Conservation (phyloP, 2,797 vertebrate genomes). For the Aulostomus chinensis region DNA sequence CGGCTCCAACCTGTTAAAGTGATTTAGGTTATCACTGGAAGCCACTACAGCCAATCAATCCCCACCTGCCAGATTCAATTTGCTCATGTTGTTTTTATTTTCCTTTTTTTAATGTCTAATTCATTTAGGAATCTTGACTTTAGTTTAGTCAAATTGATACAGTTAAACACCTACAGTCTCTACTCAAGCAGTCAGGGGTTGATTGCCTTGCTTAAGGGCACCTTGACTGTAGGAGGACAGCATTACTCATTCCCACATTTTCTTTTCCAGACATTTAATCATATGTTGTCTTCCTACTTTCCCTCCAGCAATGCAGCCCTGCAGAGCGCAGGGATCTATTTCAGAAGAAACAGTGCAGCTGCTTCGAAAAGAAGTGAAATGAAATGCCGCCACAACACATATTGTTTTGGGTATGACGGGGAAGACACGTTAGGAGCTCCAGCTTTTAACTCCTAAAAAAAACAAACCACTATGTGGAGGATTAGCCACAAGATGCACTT, state of each 20-base stretch:
- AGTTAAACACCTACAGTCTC: conserved; percentile 3
- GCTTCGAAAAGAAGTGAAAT: not conserved
- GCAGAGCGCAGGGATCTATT: conserved; percentile 7
- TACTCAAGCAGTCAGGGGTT: conserved; percentile 18
- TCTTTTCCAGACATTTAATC: conserved; percentile 49
- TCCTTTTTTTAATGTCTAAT: conserved; percentile 10
- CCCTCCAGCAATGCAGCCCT: conserved; percentile 20
- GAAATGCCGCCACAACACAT: conserved; percentile 16
- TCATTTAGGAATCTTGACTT: not conserved
- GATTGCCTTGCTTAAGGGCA: conserved; percentile 51
- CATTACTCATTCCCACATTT: conserved; percentile 40
- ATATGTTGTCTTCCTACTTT: conserved; percentile 40
- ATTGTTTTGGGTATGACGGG: not conserved
- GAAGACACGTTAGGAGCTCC: conserved; percentile 2
- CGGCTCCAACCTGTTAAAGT: conserved; percentile 16
- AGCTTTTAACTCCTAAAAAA: not conserved
- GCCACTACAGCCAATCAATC: conserved; percentile 16
- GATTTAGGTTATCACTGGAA: conserved; percentile 25
- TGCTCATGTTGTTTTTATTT: not conserved
- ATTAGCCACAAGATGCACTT: fast-evolving
- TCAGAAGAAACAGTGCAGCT: conserved; percentile 6
- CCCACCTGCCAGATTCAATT: conserved; percentile 7
- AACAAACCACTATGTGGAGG: not conserved
- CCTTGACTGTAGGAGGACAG: conserved; percentile 47
- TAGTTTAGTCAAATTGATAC: not conserved